These are phyloP conservation scores for Zaprionus lineosus DNA, from an alignment of 2,888 invertebrate genomes.

Conservation along the genomic window DNA sequence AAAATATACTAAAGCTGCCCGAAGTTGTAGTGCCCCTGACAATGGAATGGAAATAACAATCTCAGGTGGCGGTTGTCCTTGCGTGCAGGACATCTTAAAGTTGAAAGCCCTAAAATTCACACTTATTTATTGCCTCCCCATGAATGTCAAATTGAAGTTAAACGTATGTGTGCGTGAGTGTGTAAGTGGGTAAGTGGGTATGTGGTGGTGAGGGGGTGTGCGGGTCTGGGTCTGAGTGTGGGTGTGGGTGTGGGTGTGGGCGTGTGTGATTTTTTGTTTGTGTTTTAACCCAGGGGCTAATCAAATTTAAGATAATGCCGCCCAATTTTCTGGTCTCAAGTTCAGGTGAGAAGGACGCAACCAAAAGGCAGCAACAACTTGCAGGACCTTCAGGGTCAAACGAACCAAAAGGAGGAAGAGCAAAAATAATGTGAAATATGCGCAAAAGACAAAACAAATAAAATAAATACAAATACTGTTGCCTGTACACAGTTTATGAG, in stretches of 20 bases:
- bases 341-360: conserved; percentile 4
- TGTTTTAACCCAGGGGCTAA: conserved; percentile 14
- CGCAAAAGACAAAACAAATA: conserved; percentile 22
- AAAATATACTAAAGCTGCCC: conserved; percentile 34
- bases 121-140: too few species aligned
- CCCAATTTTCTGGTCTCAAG: conserved; percentile 24
- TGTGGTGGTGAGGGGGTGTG: too few species aligned
- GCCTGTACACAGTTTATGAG: conserved; percentile 30
- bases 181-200: too few species aligned
- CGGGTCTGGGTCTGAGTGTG: too few species aligned
- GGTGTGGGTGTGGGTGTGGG: too few species aligned
- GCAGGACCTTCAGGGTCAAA: conserved; percentile 48
- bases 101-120: too few species aligned
- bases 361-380: conserved; percentile 5
- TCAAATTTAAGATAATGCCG: conserved; percentile 32
- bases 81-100: too few species aligned
- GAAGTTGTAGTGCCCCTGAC: conserved; percentile 39
- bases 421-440: conserved; percentile 33
- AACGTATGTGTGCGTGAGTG: conserved; percentile 1
- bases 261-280: too few species aligned
- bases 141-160: conserved; percentile 3
- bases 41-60: too few species aligned
- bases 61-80: too few species aligned
- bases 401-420: conserved; percentile 31
- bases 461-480: conserved; percentile 24